Conservation (phyloP, 2,888 invertebrate species). For the Lepidonotus clava region DNA sequence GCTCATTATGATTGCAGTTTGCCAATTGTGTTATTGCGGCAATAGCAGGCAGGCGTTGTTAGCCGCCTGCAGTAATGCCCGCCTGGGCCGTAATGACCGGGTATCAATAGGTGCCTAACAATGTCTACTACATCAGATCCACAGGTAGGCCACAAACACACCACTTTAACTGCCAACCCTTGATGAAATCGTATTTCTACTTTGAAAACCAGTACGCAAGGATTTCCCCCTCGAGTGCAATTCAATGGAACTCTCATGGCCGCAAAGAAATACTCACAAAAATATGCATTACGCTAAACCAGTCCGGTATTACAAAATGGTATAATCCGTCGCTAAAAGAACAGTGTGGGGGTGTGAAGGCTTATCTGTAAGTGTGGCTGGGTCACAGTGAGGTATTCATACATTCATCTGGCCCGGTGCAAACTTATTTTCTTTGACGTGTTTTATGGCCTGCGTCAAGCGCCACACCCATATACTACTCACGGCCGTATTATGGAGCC, state of each 20-base stretch:
- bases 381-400: background rate
- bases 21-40: background rate
- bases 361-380: background rate
- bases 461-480: slow-evolving; percentile 35
- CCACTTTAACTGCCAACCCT: no score
- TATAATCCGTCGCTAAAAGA: no score
- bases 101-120: background rate
- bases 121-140: background rate
- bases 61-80: background rate
- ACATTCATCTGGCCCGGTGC: background rate
- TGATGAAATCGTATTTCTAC: no score
- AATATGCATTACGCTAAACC: no score
- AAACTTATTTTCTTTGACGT: no score
- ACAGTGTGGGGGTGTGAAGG: background rate
- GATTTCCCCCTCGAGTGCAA: no score
- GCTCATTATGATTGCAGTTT: slow-evolving; percentile 34
- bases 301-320: no score
- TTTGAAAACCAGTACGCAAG: no score
- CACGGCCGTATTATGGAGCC: slow-evolving; percentile 15
- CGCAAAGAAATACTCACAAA: no score
- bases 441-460: slow-evolving; percentile 32
- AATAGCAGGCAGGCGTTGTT: background rate
- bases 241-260: no score
- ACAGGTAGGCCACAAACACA: background rate
- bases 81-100: background rate